Conservation (phyloP, 2,797 vertebrate genomes). For the Pterois miles region DNA sequence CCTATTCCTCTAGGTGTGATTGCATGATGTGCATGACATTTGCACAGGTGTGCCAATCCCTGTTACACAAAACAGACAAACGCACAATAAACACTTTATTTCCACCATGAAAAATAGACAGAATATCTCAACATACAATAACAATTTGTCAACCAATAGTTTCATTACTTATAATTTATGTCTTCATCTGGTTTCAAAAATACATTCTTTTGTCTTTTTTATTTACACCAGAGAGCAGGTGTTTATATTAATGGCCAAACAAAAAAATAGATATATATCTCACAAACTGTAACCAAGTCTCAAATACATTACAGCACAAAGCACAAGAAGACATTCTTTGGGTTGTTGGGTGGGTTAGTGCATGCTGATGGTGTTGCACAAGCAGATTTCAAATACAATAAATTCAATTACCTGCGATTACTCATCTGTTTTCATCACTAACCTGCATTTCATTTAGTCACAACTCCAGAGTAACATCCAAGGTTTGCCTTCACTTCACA, state of each 20-base stretch:
- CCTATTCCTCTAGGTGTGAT: neutral
- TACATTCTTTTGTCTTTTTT: constrained; percentile 52
- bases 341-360: constrained; percentile 15
- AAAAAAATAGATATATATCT: constrained; percentile 44
- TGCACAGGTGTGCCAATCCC: neutral
- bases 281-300: constrained; percentile 49
- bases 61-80: constrained; percentile 15
- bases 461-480: constrained; percentile 34
- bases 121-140: constrained; percentile 65
- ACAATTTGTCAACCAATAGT: constrained; percentile 28
- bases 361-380: constrained; percentile 44
- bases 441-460: constrained; percentile 6
- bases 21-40: neutral
- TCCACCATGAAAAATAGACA: constrained; percentile 81
- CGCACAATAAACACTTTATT: constrained; percentile 85
- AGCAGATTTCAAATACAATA: constrained; percentile 7
- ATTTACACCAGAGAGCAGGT: constrained; percentile 45
- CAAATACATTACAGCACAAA: constrained; percentile 67
- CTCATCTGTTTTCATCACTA: constrained; percentile 3
- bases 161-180: constrained; percentile 7
- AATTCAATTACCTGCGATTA: constrained; percentile 1
- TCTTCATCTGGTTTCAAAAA: constrained; percentile 32
- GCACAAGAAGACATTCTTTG: constrained; percentile 66
- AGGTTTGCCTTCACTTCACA: constrained; percentile 24
- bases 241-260: constrained; percentile 46